phyloP scores from a whole-genome alignment of 2,113 vertebrate species.

The Porphyrio hochstetteri region DNA sequence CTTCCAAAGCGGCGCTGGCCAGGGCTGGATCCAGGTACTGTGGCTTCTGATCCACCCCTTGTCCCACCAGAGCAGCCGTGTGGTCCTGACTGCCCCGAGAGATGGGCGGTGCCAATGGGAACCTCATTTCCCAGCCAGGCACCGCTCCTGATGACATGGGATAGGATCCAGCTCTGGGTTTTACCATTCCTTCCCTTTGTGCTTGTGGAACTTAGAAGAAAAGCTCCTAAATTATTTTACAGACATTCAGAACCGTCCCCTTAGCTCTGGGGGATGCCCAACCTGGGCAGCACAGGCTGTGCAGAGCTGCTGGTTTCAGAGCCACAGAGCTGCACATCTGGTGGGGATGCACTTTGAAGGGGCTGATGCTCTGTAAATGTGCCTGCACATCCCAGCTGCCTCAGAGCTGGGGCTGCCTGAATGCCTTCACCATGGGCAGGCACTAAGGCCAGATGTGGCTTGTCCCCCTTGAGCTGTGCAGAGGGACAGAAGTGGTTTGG shows the following conservation, averaged over 20 bases:
- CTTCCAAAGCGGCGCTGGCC: neutral
- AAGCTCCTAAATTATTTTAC: neutral
- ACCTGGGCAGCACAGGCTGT: neutral
- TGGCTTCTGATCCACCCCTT: neutral
- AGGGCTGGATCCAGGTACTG: neutral
- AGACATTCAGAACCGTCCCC: neutral
- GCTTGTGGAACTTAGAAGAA: neutral
- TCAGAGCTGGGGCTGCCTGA: neutral
- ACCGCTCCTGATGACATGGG: fast-evolving
- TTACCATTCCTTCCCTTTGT: neutral
- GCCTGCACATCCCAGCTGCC: neutral
- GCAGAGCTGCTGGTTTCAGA: neutral
- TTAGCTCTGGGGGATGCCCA: neutral
- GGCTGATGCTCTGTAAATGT: neutral
- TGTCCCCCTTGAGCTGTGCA: neutral
- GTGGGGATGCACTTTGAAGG: neutral
- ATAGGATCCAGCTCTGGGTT: neutral
- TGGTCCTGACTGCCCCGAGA: neutral
- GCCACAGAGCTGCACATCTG: neutral
- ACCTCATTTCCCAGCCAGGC: fast-evolving
- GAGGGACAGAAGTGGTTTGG: neutral
- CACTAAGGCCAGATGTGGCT: fast-evolving
- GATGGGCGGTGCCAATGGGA: fast-evolving
- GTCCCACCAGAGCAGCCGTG: neutral
- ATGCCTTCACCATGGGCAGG: neutral